phyloP scores from a whole-genome alignment of 2,888 invertebrate species.

The Andrena trimmerana region DNA sequence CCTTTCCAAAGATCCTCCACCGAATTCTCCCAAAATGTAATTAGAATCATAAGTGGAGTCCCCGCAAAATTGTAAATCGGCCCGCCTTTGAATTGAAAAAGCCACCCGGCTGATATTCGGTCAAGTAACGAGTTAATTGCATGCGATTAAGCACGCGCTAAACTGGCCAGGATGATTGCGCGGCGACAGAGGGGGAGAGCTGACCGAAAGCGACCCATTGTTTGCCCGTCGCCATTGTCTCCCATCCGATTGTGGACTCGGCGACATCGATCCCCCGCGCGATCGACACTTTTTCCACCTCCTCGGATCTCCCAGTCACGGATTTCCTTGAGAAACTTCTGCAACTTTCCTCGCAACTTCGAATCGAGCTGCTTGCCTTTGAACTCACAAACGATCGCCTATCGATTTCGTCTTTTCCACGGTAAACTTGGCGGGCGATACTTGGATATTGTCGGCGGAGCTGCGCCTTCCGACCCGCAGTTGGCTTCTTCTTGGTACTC shows the following conservation, averaged over 20 bases:
- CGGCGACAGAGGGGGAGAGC: conserved; percentile 6
- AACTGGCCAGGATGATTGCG: conserved; percentile 44
- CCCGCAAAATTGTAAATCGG: not conserved
- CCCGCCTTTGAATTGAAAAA: conserved; percentile 23
- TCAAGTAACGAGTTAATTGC: conserved; percentile 72
- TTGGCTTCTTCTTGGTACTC: too few relatives aligned
- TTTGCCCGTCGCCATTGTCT: conserved; percentile 57
- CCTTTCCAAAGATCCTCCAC: not conserved
- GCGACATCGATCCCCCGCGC: conserved; percentile 28
- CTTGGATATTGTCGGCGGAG: not conserved
- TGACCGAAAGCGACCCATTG: conserved; percentile 57
- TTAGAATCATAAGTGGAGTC: conserved; percentile 21
- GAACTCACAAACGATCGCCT: not conserved
- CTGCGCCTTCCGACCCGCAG: too few relatives aligned
- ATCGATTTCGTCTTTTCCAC: not conserved
- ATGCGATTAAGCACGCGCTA: conserved; percentile 64
- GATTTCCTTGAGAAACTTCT: not conserved
- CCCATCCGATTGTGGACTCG: conserved; percentile 2
- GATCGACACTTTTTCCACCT: conserved; percentile 29
- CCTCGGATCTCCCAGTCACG: conserved; percentile 10
- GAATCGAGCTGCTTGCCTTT: conserved; percentile 12
- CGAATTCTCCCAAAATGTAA: conserved; percentile 32
- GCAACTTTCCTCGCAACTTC: conserved; percentile 22
- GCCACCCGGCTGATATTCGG: conserved; percentile 54
- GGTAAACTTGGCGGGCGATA: not conserved